Conservation (phyloP, 2,888 invertebrate genomes). For the Lasiommata megera region DNA sequence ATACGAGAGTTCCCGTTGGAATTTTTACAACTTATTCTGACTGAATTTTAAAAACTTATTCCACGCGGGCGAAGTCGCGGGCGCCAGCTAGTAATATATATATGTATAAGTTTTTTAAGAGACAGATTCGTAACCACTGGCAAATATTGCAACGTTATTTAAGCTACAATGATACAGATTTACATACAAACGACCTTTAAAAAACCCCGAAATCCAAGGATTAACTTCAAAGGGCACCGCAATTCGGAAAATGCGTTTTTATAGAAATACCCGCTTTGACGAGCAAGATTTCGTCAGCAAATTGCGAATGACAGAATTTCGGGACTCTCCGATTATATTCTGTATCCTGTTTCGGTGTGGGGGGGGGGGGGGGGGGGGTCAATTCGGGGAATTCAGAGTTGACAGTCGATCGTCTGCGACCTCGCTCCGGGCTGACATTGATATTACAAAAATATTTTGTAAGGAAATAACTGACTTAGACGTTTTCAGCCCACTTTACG, state of each 20-base stretch:
- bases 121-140: too few species aligned
- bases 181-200: conserved; percentile 41
- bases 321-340: conserved; percentile 48
- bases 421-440: not conserved
- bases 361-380: conserved; percentile 56
- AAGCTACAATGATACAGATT: too few species aligned
- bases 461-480: too few species aligned
- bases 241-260: conserved; percentile 76
- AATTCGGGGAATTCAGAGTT: conserved; percentile 37
- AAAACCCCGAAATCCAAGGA: conserved; percentile 61
- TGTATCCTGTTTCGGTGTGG: conserved; percentile 55
- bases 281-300: conserved; percentile 67
- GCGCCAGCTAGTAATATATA: too few species aligned
- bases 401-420: conserved; percentile 14
- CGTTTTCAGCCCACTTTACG: too few species aligned
- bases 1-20: too few species aligned
- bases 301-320: conserved; percentile 55
- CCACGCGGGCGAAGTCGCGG: too few species aligned
- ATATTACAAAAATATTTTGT: not conserved
- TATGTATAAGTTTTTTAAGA: too few species aligned
- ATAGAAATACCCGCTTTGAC: conserved; percentile 70
- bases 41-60: too few species aligned
- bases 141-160: too few species aligned
- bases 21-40: too few species aligned
- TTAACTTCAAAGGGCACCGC: conserved; percentile 73